Conservation (phyloP, 2,113 vertebrate genomes). For the Pluvianellus socialis region DNA sequence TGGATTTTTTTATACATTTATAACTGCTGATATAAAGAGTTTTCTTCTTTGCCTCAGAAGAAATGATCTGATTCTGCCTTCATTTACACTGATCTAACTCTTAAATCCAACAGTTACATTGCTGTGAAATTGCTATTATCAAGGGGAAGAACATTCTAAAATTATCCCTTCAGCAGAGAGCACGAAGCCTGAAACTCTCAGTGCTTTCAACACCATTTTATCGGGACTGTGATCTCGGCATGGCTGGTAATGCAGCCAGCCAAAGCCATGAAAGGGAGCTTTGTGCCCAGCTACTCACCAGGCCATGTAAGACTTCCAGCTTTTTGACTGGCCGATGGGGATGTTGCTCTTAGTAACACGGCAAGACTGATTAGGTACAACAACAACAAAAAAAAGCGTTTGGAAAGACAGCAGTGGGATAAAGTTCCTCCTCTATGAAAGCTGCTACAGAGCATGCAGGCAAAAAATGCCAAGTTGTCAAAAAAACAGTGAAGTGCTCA, state of each 20-base stretch:
- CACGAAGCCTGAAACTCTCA: conserved; percentile 25
- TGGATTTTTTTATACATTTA: not conserved
- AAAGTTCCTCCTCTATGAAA: conserved; percentile 11
- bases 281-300: conserved; percentile 30
- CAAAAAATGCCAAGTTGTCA: not conserved
- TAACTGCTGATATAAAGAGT: conserved; percentile 46
- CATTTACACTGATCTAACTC: conserved; percentile 36
- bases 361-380: conserved; percentile 31
- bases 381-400: not conserved
- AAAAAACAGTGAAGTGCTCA: not conserved
- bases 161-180: conserved; percentile 39
- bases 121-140: conserved; percentile 62
- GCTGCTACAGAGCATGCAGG: not conserved
- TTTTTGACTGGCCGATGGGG: not conserved
- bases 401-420: not conserved
- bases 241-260: not conserved
- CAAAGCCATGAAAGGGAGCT: conserved; percentile 35
- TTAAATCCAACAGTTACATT: conserved; percentile 43
- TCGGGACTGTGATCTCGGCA: conserved; percentile 26
- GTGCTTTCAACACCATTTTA: conserved; percentile 43
- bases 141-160: conserved; percentile 64
- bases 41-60: conserved; percentile 24
- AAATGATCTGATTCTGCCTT: conserved; percentile 37
- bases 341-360: conserved; percentile 38
- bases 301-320: not conserved